Evolutionary conservation across 2,113 vertebrate genomes (phyloP), one percentile per base, ranked within the genome.

Genomic region (Oxyura jamaicensis): DNA sequence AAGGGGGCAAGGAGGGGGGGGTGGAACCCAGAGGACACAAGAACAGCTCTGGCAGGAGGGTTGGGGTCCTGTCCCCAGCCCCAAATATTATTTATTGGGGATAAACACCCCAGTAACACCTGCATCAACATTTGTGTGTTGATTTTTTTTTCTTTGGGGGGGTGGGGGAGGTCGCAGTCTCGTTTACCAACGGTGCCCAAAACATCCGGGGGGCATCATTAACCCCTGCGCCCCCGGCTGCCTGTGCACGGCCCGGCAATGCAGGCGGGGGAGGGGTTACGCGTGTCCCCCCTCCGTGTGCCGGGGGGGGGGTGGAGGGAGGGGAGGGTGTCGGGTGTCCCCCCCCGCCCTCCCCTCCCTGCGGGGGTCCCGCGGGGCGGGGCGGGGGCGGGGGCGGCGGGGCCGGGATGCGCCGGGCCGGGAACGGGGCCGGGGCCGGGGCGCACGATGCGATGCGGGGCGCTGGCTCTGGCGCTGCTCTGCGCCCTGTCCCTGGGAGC

Each of bases 31-130:
- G 26, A 36, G 11, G 26, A 14, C 14, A 12, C 7, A 8, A 3
- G n/a, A 0, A 2, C 63, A 8, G 67, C 31, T 69, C 36, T 16
- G 46, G 0, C 3, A 3, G 48, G 6, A 18, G 44, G 4, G 1
- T 1, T 7, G 80, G 11, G 48, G 59, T 28, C 35, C 68, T 46
- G 50, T 22, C 0, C 15, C 16, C 46, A 14, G n/a, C 65, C 74
- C 46, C 46, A 46, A 21, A 21, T 20, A 18, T 18, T 46, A 46
- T 46, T 46, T 46, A 46, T 10, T 46, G 46, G 46, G 46, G 46
- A 10, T 46, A 46, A 46, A 46, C 46, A 4, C 41, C 75, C 76
- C 2, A 0, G 35, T 7, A 36, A 4, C 10, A 2, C 36, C 5
- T 0, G 1, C 18, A 23, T 39, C 0, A 36, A 7, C 22, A 17